phyloP scores from a whole-genome alignment of 1,140 invertebrate genomes.

The Chymomyza costata region DNA sequence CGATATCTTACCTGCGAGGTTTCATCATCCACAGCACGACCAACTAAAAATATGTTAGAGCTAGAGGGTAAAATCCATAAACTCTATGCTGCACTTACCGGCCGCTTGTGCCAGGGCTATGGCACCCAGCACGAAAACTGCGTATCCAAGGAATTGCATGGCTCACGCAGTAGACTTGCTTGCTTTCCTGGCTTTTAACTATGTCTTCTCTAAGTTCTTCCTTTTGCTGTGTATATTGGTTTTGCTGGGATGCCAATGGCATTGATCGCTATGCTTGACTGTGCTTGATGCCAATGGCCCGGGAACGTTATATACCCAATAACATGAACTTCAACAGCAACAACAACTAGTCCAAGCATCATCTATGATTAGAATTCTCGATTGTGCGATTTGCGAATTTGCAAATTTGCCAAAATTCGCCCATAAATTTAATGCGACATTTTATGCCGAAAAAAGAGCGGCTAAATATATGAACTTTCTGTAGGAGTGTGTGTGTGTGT shows the following conservation, averaged over 20 bases:
- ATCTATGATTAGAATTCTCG: constrained; percentile 40
- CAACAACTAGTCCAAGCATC: constrained; percentile 2
- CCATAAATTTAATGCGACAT: constrained; percentile 52
- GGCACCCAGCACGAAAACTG: constrained; percentile 38
- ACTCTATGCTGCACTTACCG: constrained; percentile 29
- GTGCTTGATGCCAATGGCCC: constrained; percentile 42
- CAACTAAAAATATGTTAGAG: constrained; percentile 9
- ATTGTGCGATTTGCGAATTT: constrained; percentile 41
- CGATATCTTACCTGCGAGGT: constrained; percentile 5
- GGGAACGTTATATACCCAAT: constrained; percentile 54
- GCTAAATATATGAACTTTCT: too few species aligned
- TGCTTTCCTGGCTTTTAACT: background rate
- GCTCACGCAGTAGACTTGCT: background rate
- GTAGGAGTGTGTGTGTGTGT: too few species aligned
- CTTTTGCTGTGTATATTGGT: constrained; percentile 11
- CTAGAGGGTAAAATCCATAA: background rate
- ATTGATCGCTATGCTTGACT: constrained; percentile 53
- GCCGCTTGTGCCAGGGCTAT: constrained; percentile 32
- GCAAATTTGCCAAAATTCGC: constrained; percentile 39
- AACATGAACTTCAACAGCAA: too few species aligned
- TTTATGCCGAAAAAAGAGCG: too few species aligned
- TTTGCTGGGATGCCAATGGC: constrained; percentile 30
- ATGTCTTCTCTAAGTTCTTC: constrained; percentile 3
- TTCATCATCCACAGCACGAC: constrained; percentile 10
- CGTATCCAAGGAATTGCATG: constrained; percentile 44